Conservation (phyloP, 53 echinoderm and acorn worm genomes). For the Paracentrotus lividus region DNA sequence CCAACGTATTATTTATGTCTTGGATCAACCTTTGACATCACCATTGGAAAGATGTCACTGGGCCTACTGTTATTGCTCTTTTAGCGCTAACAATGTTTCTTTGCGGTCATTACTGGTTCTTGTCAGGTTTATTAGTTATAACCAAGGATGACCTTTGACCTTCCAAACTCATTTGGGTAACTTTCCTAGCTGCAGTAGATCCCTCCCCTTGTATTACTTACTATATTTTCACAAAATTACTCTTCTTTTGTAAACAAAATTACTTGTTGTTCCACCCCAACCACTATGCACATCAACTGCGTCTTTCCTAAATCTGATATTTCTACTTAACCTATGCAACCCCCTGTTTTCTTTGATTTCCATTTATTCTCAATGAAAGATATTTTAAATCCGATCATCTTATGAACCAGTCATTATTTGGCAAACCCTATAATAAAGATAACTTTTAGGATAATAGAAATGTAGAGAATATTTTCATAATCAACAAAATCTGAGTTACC, state of each 20-base stretch:
- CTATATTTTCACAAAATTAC: neutral
- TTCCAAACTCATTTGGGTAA: neutral
- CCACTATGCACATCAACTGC: neutral
- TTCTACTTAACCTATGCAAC: neutral
- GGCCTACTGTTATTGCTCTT: no score
- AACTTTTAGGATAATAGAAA: no score
- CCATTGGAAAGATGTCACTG: no score
- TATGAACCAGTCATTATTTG: neutral
- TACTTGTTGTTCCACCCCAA: neutral
- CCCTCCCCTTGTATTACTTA: neutral
- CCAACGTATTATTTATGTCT: no score
- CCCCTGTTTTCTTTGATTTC: neutral
- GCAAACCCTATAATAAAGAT: neutral
- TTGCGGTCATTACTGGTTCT: no score
- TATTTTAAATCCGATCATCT: neutral
- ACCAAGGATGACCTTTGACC: neutral
- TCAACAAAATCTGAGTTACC: no score
- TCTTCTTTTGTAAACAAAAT: neutral
- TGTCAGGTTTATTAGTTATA: no score
- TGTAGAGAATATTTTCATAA: no score
- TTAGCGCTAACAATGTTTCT: no score
- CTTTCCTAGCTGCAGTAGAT: neutral
- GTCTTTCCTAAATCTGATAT: neutral
- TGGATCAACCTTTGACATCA: neutral
- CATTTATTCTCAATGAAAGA: neutral